Evolutionary conservation across 2,797 vertebrate species (phyloP).

Genomic region (Eleutherodactylus coqui): DNA sequence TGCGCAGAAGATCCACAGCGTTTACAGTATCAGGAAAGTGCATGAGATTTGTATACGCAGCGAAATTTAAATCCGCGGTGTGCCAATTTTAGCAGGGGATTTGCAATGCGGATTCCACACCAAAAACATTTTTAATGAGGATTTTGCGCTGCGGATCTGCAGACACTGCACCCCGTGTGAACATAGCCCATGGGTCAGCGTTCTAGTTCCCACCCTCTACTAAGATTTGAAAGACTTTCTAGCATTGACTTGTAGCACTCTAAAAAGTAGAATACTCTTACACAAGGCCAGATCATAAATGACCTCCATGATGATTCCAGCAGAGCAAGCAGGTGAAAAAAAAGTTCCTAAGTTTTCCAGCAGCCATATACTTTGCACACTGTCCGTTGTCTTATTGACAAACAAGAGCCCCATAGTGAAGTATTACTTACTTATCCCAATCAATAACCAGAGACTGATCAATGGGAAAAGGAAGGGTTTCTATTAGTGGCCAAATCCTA

Average conservation of each 20-base stretch:
- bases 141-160: too few species aligned
- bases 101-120: too few species aligned
- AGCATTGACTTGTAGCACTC: not conserved
- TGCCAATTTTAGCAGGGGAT: too few species aligned
- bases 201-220: too few species aligned
- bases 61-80: too few species aligned
- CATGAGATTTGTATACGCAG: too few species aligned
- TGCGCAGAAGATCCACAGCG: too few species aligned
- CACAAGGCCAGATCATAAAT: not conserved
- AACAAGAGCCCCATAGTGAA: constrained; percentile 15
- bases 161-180: too few species aligned
- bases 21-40: too few species aligned
- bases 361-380: not conserved
- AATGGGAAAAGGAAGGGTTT: constrained; percentile 26
- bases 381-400: constrained; percentile 8
- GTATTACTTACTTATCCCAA: constrained; percentile 38
- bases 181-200: too few species aligned
- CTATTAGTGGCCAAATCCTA: not conserved
- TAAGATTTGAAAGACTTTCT: not conserved
- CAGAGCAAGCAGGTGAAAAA: too few species aligned
- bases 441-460: constrained; percentile 38
- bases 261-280: not conserved
- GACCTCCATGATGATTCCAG: not conserved
- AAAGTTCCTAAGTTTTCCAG: not conserved
- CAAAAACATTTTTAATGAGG: too few species aligned